Base-by-base conservation (phyloP, 2,797 vertebrate species). In the Amphiprion clarkii region DNA sequence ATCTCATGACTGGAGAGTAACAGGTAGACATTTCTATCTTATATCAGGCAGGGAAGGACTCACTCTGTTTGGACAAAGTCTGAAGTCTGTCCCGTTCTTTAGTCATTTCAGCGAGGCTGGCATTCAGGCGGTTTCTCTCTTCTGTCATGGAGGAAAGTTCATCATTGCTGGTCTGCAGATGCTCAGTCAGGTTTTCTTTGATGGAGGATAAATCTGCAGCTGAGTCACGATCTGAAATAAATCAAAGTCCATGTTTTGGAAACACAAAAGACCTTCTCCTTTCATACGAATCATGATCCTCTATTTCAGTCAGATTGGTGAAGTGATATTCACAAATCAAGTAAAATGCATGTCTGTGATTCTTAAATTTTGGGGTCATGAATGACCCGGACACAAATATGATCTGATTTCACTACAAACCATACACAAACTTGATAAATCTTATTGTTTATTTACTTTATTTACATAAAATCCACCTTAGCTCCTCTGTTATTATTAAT, bases 61-160 rank as follows among this genome's bases (percentile, higher is more conserved):
- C 27, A 84, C 81, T 66, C 40, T 65, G 31, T 52, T n/a, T 65
- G 11, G 6, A 42, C 9, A 56, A 31, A 21, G 5, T 12, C 56
- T 75, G 23, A 31, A 68, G 54, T 7, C 66, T 61, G 19, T 59
- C 8, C 19, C 62, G 17, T 57, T 81, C 51, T 59, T 58, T 5
- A 1, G 48, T 40, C 49, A n/a, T 23, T 33, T 62, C 14, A 36
- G 56, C 61, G 19, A 86, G 63, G 11, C 0, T 78, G 57, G 13
- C 1, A 0, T 68, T 72, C 76, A 85, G 78, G 29, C 16, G 63
- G 49, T 81, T 69, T 71, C 56, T 77, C 53, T 87, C 64, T 29
- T 51, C 6, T 21, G 65, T 66, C 44, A 78, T 1, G 0, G 23
- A 66, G 27, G 59, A 65, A 23, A 72, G 42, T 5, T 57, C 5